Evolutionary conservation across 1,140 invertebrate genomes (phyloP), one percentile per base, ranked within the genome.

Genomic region (Ceratina japonica): DNA sequence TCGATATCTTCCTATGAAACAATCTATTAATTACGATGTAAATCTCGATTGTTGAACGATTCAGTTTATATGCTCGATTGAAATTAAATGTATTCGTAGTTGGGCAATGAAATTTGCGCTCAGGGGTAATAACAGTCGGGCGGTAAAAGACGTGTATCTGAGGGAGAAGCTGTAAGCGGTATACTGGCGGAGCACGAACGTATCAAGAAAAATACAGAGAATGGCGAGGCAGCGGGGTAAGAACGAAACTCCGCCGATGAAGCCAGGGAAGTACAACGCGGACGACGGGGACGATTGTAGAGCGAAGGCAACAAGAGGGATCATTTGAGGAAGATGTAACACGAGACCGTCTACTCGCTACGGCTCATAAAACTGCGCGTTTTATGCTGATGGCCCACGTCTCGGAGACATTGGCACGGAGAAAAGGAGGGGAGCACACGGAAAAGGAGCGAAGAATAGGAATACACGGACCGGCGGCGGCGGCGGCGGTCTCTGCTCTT

Each of bases 371-470:
- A 92, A 89, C 87, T 75, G 81, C 85, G 82, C 89, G 86, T 89
- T 92, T 92, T 92, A 92, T 90, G 90, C 89, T 91, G 90, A 91
- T 91, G 89, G 88, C 80, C 62, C 66, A 75, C 81, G 82, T 87
- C 84, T 86, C 77, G 79, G 64, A 78, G 85, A 90, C 88, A 89
- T 90, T 89, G 87, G 89, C 87, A 88, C 84, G 83, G 80, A 87
- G 79, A 75, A 84, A 86, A 88, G 81, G 54, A 15, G 10, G n/a
- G n/a, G 61, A 1, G 52, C 8, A 64, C 37, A 59, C 63, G 79
- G 63, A 66, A 3, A 51, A 63, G 56, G 61, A 69, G 69, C 31
- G 61, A 72, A 54, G 52, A 16, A 64, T 56, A 51, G 72, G 24
- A 75, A 27, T 51, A 63, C 61, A 16, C 44, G 58, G 44, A 59